These are phyloP conservation scores for Troides oblongomaculatus DNA, from an alignment of 2,888 invertebrate genomes.

Conservation along the genomic window DNA sequence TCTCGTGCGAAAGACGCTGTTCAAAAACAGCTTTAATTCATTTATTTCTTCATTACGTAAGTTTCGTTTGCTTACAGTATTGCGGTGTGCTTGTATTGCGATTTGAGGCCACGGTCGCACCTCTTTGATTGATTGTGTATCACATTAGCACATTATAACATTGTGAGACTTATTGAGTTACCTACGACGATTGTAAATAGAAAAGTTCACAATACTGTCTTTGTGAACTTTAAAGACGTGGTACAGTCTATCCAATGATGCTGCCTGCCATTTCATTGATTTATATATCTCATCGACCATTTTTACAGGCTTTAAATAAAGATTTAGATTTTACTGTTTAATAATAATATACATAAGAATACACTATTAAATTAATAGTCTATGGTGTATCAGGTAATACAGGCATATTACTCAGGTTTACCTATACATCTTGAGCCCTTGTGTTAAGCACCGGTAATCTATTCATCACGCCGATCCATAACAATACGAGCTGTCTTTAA, in stretches of 20 bases:
- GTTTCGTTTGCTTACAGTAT: conserved; percentile 20
- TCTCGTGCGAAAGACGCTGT: background rate
- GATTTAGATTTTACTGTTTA: too few species aligned
- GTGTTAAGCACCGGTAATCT: background rate
- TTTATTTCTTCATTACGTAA: conserved; percentile 16
- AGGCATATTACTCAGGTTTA: too few species aligned
- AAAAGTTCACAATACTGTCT: background rate
- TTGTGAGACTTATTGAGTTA: conserved; percentile 19
- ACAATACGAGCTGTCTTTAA: background rate
- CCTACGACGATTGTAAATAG: background rate
- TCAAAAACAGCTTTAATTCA: background rate
- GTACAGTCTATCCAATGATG: too few species aligned
- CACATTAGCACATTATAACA: conserved; percentile 34
- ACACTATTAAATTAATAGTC: too few species aligned
- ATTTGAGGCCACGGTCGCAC: conserved; percentile 35
- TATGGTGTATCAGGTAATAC: too few species aligned
- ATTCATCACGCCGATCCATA: background rate
- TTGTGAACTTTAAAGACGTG: background rate
- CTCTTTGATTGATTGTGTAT: conserved; percentile 35
- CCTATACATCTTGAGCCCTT: too few species aligned
- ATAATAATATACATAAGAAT: too few species aligned
- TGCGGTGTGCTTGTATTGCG: conserved; percentile 21
- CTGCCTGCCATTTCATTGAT: too few species aligned
- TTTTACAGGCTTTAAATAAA: too few species aligned
- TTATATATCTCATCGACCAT: too few species aligned